These are phyloP conservation scores for Sardina pilchardus DNA, from an alignment of 2,113 vertebrate species.

Conservation along the genomic window DNA sequence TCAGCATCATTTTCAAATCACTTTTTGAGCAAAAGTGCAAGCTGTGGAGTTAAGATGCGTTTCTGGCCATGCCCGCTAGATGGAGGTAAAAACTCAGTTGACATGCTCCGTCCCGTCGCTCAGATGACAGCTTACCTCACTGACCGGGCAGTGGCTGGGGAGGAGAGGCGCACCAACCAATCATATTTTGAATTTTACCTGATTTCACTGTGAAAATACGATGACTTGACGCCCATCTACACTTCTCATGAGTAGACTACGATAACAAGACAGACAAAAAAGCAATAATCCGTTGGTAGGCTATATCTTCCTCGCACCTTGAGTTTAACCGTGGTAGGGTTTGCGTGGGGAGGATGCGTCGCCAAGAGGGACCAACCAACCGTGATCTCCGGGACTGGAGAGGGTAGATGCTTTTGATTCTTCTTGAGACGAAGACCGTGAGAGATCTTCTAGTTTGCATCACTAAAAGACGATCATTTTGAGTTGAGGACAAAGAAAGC, in stretches of 20 bases:
- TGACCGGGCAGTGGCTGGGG: not conserved
- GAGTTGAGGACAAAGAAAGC: conserved; percentile 26
- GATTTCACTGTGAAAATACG: not conserved
- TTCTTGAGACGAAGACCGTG: conserved; percentile 32
- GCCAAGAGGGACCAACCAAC: conserved; percentile 34
- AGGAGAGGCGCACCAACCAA: not conserved
- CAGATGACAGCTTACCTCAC: not conserved
- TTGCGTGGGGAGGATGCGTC: conserved; percentile 39
- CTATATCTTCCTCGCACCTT: conserved; percentile 9
- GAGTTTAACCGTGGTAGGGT: not conserved
- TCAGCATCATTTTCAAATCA: not conserved
- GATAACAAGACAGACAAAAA: not conserved
- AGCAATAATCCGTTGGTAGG: not conserved
- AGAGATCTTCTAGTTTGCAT: conserved; percentile 44
- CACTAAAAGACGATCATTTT: conserved; percentile 26
- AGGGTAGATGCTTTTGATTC: conserved; percentile 6
- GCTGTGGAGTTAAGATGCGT: not conserved
- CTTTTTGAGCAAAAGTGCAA: not conserved
- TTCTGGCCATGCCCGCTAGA: not conserved
- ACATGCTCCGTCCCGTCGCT: not conserved
- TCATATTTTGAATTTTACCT: not conserved
- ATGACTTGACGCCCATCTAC: not conserved
- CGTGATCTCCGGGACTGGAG: conserved; percentile 28
- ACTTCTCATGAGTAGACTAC: not conserved
- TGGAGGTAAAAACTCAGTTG: not conserved